phyloP scores from a whole-genome alignment of 2,888 invertebrate genomes.

The Drosophila eohydei region DNA sequence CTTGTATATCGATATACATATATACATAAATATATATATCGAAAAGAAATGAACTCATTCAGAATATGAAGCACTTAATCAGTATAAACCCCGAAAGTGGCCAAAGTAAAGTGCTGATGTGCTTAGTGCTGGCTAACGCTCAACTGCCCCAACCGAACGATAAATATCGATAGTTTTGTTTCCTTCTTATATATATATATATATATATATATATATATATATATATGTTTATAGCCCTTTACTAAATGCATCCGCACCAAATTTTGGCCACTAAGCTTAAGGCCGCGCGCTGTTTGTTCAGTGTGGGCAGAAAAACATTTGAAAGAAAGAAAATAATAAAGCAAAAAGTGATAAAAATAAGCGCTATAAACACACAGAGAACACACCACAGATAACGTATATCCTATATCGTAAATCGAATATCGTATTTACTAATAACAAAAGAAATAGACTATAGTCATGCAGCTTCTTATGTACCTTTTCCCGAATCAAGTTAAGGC shows the following conservation, averaged over 20 bases:
- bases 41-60: constrained; percentile 70
- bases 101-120: constrained; percentile 56
- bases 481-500: background rate
- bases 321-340: constrained; percentile 14
- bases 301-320: constrained; percentile 71
- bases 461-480: constrained; percentile 2
- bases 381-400: constrained; percentile 13
- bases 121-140: constrained; percentile 41
- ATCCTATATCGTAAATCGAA: background rate
- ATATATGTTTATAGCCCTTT: constrained; percentile 10
- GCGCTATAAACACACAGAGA: constrained; percentile 45
- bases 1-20: constrained; percentile 10
- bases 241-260: constrained; percentile 52
- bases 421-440: background rate
- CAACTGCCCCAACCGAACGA: constrained; percentile 10
- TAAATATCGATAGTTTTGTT: background rate
- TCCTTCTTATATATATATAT: background rate
- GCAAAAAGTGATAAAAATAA: constrained; percentile 31
- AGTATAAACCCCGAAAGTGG: constrained; percentile 36
- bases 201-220: background rate
- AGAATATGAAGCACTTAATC: constrained; percentile 68
- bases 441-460: background rate
- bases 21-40: constrained; percentile 19
- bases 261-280: constrained; percentile 60
- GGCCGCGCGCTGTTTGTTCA: constrained; percentile 77